Conservation (phyloP, 2,113 vertebrate genomes). For the Cromileptes altivelis region DNA sequence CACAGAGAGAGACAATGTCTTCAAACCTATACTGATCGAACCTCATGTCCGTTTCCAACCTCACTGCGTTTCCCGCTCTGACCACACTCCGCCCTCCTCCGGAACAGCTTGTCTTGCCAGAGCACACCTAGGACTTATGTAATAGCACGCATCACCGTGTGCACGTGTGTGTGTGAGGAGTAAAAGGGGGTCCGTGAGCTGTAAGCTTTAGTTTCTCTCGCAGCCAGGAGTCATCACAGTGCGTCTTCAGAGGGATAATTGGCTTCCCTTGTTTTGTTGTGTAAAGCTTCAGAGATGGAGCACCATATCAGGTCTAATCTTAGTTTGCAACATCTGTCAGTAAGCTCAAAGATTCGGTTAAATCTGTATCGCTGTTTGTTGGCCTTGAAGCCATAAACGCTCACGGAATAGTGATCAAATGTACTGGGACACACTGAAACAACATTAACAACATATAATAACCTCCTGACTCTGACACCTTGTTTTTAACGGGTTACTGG, state of each 20-base stretch:
- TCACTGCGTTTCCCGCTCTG: background rate
- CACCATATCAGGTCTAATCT: background rate
- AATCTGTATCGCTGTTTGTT: background rate
- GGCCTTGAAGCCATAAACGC: background rate
- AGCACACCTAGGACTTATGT: constrained; percentile 69
- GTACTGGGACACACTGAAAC: background rate
- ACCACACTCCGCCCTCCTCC: constrained; percentile 19
- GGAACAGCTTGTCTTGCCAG: constrained; percentile 70
- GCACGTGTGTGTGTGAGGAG: constrained; percentile 11
- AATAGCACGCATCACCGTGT: constrained; percentile 40
- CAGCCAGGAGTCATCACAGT: background rate
- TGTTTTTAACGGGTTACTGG: background rate
- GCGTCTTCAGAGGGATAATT: constrained; percentile 4
- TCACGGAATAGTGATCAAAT: background rate
- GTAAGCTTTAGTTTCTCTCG: background rate
- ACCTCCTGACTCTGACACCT: background rate
- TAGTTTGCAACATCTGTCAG: background rate
- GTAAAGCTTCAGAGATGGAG: background rate
- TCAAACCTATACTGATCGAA: constrained; percentile 18
- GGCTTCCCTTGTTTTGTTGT: background rate
- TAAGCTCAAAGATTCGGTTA: background rate
- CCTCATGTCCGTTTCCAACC: constrained; percentile 10
- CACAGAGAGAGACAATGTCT: background rate
- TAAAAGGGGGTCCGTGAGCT: background rate
- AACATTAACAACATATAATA: background rate